Evolutionary conservation across 92 coral and sea anemone species (phyloP), one percentile per base, ranked within the genome.

Genomic region (Epizoanthus fatuus): DNA sequence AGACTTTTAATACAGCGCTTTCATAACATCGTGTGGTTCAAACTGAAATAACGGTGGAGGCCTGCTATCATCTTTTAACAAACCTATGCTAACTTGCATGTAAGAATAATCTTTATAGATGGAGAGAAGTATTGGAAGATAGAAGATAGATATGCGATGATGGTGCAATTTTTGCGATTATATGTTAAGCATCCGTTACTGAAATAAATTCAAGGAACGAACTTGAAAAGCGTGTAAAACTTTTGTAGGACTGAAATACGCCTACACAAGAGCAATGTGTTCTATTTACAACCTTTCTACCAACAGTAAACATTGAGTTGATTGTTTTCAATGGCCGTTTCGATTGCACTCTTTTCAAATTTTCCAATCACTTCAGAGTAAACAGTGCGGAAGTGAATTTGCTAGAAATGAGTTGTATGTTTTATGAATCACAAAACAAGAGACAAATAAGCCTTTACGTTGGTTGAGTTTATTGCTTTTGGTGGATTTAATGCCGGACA

Each of bases 241-340:
- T 37, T 16, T 7, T 32, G 32, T 62, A 19, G 67, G 37, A 62
- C 2, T 29, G 53, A 49, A 49, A 49, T 49, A 12, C 11, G 3
- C 9, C 53, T 49, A 49, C 9, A 49, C 13, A 32, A 65, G 12
- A 42, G 40, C 72, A 66, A 35, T 66, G 47, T 15, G 38, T 66
- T 66, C 4, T 63, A 37, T 38, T 66, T 37, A 42, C n/a, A 14
- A 37, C 47, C 40, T 66, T 14, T 66, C 69, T 63, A 63, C 16
- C 69, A 32, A 63, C 16, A 63, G 69, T 25, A 63, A 63, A 63
- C 37, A 63, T 63, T 25, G 69, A 57, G 22, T 57, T 57, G 63
- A 57, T 57, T 15, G 22, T n/a, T 57, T 57, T 15, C 63, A 65
- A 37, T 14, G 38, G 72, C 25, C 63, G 13, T 66, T 37, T 37